These are phyloP conservation scores for Aurelia sp. DNA, from an alignment of 30 jellyfish, hydroid and myxozoan genomes.

Conservation along the genomic window DNA sequence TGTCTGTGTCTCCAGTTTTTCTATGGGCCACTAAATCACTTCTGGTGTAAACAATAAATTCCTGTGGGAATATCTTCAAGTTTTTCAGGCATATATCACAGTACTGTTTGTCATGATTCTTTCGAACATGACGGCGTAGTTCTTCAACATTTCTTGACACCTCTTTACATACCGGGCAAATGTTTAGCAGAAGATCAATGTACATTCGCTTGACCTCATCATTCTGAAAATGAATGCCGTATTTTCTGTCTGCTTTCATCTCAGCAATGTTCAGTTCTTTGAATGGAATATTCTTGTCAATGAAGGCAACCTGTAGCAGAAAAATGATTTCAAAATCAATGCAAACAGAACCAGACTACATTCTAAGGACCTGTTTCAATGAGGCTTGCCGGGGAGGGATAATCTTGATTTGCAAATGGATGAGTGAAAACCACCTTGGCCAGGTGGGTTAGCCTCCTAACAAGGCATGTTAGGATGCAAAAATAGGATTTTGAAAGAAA, in stretches of 20 bases:
- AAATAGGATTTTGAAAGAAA: too few relatives aligned
- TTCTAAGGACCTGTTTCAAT: too few relatives aligned
- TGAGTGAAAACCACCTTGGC: too few relatives aligned
- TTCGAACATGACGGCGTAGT: slow-evolving; percentile 77
- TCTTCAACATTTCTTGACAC: slow-evolving; percentile 50
- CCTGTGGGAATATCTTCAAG: slow-evolving; percentile 81
- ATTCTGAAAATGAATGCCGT: slow-evolving; percentile 82
- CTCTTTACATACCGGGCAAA: slow-evolving; percentile 71
- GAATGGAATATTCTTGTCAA: slow-evolving; percentile 50
- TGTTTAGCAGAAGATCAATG: slow-evolving; percentile 51
- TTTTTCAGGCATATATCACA: slow-evolving; percentile 88
- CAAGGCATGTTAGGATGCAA: too few relatives aligned
- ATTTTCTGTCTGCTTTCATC: slow-evolving; percentile 27
- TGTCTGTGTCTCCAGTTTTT: slow-evolving; percentile 86
- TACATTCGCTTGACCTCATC: slow-evolving; percentile 30
- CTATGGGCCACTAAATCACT: slow-evolving; percentile 84
- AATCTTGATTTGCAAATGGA: too few relatives aligned
- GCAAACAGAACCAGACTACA: too few relatives aligned
- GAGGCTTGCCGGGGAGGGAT: too few relatives aligned
- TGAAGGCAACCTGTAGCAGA: slow-evolving; percentile 72
- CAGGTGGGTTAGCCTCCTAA: too few relatives aligned
- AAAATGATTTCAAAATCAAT: too few relatives aligned
- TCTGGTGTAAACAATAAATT: slow-evolving; percentile 70
- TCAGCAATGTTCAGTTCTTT: slow-evolving; percentile 33
- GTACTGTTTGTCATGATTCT: slow-evolving; percentile 80